A percentile compares a stretch with the other conserved stretches of the same genome.
These are phyloP conservation scores for Drosophila parvula DNA, from an alignment of 1,140 invertebrate genomes.

Conservation along the genomic window DNA sequence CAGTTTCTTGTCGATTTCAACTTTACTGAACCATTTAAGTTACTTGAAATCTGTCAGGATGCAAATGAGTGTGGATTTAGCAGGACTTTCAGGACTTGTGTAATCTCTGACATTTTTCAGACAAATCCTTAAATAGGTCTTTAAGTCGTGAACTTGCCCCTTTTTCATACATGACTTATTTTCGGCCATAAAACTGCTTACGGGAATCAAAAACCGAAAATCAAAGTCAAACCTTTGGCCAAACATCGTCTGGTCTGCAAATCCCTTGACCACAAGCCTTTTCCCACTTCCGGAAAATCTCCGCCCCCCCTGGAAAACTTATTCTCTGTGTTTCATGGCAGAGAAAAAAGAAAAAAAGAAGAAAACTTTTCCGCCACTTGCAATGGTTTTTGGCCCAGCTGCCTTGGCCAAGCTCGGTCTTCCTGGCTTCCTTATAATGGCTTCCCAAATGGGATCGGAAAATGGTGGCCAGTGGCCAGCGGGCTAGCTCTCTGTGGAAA, in stretches of 20 bases:
- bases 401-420: no score
- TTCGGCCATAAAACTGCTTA: conserved; percentile 10
- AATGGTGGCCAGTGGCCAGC: neutral
- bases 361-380: conserved; percentile 10
- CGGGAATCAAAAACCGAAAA: conserved; percentile 33
- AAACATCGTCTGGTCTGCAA: conserved; percentile 28
- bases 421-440: neutral
- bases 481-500: neutral
- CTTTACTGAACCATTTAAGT: no score
- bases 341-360: no score
- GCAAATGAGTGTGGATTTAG: no score
- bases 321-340: neutral
- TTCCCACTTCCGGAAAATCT: neutral
- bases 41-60: no score
- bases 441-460: conserved; percentile 21
- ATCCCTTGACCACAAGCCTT: conserved; percentile 36
- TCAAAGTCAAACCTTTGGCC: conserved; percentile 48
- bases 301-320: neutral
- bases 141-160: conserved; percentile 3
- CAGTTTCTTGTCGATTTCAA: no score
- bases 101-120: conserved; percentile 1
- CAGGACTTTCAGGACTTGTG: no score
- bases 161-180: conserved; percentile 13
- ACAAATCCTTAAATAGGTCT: neutral
- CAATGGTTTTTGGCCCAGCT: conserved; percentile 2